Conservation (phyloP, 2,797 vertebrate genomes). For the Tauraco hartlaubi region DNA sequence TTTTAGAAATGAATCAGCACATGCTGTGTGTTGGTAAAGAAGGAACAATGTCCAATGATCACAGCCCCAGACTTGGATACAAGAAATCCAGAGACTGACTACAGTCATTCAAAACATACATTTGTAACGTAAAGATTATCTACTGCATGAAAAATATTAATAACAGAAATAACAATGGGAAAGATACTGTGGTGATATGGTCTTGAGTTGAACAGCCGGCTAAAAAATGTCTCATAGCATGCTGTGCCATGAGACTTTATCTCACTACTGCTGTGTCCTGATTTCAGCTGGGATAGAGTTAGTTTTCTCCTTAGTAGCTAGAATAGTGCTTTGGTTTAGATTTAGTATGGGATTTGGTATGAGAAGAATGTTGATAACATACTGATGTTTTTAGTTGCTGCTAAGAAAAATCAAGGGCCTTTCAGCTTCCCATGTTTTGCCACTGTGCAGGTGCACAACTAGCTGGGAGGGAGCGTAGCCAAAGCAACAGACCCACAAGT, state of each 20-base stretch:
- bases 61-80: neutral
- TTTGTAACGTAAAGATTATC: neutral
- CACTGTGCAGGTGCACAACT: too few relatives aligned
- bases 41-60: neutral
- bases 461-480: too few relatives aligned
- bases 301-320: too few relatives aligned
- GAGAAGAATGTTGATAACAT: too few relatives aligned
- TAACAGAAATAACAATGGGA: neutral
- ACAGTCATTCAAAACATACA: neutral
- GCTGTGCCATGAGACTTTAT: neutral
- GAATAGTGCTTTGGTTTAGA: too few relatives aligned
- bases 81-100: neutral
- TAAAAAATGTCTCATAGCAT: neutral
- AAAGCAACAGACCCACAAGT: too few relatives aligned
- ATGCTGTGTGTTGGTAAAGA: neutral
- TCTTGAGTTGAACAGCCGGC: neutral
- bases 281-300: too few relatives aligned
- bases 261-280: neutral
- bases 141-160: neutral
- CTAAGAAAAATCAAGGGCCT: too few relatives aligned
- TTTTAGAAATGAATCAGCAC: neutral
- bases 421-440: too few relatives aligned
- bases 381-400: too few relatives aligned
- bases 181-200: neutral
- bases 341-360: too few relatives aligned